These are phyloP conservation scores for Bruchidius siliquastri DNA, from an alignment of 2,888 invertebrate species.

Conservation along the genomic window DNA sequence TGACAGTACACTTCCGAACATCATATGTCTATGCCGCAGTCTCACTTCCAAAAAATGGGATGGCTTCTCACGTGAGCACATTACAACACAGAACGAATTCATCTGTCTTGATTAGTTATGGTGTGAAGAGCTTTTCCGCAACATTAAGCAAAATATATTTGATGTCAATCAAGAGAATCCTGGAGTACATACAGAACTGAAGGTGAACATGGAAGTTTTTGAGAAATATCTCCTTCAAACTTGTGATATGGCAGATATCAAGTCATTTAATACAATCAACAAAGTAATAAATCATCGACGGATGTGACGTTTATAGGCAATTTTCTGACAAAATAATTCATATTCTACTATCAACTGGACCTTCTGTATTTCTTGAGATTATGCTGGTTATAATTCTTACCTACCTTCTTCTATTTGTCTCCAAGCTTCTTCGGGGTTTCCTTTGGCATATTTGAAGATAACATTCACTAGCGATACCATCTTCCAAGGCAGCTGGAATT, in stretches of 20 bases:
- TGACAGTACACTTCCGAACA: too few relatives aligned
- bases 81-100: neutral
- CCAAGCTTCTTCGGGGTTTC: constrained; percentile 47
- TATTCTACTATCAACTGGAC: too few relatives aligned
- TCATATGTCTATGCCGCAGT: neutral
- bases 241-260: neutral
- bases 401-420: constrained; percentile 50
- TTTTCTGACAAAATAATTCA: neutral
- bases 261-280: constrained; percentile 1
- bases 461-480: constrained; percentile 49
- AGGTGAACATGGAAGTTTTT: constrained; percentile 5
- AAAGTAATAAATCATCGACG: neutral
- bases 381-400: constrained; percentile 8
- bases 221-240: neutral
- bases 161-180: neutral
- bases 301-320: neutral
- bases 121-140: neutral
- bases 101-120: neutral
- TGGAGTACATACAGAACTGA: neutral
- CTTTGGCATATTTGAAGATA: constrained; percentile 48
- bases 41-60: neutral
- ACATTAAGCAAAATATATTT: neutral
- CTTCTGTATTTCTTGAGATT: too few relatives aligned
- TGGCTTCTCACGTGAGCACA: neutral
- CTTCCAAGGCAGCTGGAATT: constrained; percentile 46